phyloP scores from a whole-genome alignment of 2,797 vertebrate species.

The Cirrhinus molitorella region DNA sequence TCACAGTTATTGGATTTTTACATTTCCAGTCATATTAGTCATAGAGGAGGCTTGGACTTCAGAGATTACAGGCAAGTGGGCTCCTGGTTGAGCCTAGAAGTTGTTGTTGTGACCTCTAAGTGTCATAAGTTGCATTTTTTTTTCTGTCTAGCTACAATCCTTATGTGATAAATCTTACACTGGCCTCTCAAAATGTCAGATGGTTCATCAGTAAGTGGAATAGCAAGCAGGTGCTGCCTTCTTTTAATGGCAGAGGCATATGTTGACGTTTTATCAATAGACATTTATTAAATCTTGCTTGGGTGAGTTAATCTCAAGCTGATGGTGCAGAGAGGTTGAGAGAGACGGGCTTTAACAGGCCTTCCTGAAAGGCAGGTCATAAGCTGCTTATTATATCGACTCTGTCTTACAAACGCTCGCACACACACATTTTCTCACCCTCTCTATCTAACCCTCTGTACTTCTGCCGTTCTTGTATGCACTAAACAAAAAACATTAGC shows the following conservation, averaged over 20 bases:
- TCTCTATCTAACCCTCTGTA: conserved; percentile 22
- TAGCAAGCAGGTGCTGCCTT: conserved; percentile 65
- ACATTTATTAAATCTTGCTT: conserved; percentile 87
- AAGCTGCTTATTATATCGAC: conserved; percentile 99
- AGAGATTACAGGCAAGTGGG: background rate
- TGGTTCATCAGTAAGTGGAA: conserved; percentile 56
- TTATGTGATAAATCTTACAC: conserved; percentile 55
- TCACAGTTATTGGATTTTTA: background rate
- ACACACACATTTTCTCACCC: conserved; percentile 70
- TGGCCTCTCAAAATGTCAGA: conserved; percentile 62
- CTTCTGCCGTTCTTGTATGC: conserved; percentile 69
- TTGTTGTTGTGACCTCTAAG: conserved; percentile 57
- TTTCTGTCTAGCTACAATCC: conserved; percentile 45
- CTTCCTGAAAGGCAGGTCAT: conserved; percentile 89
- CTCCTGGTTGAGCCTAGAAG: conserved; percentile 18
- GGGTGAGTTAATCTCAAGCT: conserved; percentile 82
- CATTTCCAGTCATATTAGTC: conserved; percentile 10
- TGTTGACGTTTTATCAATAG: conserved; percentile 88
- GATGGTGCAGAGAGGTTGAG: conserved; percentile 90
- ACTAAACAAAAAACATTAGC: conserved; percentile 6
- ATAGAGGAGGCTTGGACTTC: conserved; percentile 6
- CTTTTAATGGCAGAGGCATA: conserved; percentile 82
- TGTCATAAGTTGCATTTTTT: conserved; percentile 54
- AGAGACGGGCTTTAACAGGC: conserved; percentile 88
- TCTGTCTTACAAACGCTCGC: conserved; percentile 78